These are phyloP conservation scores for Yoshiicerus persimilis DNA, from an alignment of 1,140 invertebrate species.

Conservation along the genomic window DNA sequence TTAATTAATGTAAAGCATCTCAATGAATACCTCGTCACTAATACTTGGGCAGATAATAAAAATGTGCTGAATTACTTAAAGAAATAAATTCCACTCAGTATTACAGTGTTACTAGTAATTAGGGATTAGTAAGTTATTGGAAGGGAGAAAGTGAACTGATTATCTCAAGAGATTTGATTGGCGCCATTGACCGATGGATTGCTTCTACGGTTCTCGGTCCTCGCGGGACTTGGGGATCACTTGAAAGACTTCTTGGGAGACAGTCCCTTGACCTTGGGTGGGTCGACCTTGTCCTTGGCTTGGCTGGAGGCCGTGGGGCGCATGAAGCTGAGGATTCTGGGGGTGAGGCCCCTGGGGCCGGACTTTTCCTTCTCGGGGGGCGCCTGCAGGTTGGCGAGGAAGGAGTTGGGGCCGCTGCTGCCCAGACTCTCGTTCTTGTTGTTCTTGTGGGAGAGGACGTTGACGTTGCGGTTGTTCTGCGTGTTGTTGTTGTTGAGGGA, in stretches of 20 bases:
- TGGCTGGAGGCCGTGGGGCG: conserved; percentile 63
- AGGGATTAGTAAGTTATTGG: background rate
- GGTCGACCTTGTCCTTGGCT: conserved; percentile 59
- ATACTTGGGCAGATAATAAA: background rate
- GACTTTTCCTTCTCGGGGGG: background rate
- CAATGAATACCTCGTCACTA: too few species aligned
- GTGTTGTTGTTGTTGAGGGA: background rate
- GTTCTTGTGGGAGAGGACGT: background rate
- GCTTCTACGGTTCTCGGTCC: too few species aligned
- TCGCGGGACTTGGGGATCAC: background rate
- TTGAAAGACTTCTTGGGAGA: conserved; percentile 33
- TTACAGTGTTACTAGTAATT: too few species aligned
- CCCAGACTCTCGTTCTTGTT: conserved; percentile 8
- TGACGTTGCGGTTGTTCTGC: background rate
- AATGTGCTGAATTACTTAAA: background rate
- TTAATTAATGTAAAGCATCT: too few species aligned
- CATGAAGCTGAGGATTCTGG: conserved; percentile 63
- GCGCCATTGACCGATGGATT: too few species aligned
- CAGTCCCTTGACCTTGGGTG: conserved; percentile 29
- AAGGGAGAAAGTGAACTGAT: background rate
- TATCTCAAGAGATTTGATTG: background rate
- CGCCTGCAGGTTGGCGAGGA: background rate
- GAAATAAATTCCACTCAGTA: too few species aligned
- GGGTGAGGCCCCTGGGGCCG: conserved; percentile 43
- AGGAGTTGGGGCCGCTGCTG: background rate